Evolutionary conservation across 2,797 vertebrate species (phyloP).

Genomic region (Sarcophilus harrisii): DNA sequence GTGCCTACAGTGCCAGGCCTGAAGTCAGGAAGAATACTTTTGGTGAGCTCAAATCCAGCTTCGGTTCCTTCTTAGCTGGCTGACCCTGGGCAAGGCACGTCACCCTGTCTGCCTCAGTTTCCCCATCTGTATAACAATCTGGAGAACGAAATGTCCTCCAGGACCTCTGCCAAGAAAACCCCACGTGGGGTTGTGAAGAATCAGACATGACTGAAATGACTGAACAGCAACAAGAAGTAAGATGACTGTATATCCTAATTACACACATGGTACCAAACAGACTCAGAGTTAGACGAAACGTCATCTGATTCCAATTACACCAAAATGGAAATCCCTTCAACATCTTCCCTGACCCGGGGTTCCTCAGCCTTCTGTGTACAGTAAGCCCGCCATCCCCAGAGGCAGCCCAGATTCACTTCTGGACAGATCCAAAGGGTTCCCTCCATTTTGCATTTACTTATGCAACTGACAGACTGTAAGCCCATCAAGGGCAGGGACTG

Average conservation of each 20-base stretch:
- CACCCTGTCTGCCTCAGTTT: background rate
- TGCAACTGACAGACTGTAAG: background rate
- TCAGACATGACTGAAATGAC: background rate
- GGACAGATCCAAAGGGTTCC: background rate
- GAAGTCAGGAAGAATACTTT: background rate
- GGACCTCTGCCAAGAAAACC: background rate
- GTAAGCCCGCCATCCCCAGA: background rate
- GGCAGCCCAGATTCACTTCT: background rate
- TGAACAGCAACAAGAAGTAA: background rate
- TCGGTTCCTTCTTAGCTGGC: background rate
- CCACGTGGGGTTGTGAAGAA: background rate
- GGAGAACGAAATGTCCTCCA: background rate
- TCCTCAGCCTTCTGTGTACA: background rate
- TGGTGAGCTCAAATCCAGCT: background rate
- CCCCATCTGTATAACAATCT: background rate
- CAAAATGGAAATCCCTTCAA: background rate
- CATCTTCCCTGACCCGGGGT: background rate
- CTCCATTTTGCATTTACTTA: background rate
- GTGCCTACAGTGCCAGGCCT: background rate
- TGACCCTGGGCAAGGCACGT: background rate
- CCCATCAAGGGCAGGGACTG: background rate
- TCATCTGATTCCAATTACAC: background rate
- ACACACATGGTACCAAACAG: background rate
- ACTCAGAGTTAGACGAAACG: background rate
- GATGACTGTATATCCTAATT: background rate